These are phyloP conservation scores for Galemys pyrenaicus DNA, from an alignment of 2,113 vertebrate species.

Conservation along the genomic window DNA sequence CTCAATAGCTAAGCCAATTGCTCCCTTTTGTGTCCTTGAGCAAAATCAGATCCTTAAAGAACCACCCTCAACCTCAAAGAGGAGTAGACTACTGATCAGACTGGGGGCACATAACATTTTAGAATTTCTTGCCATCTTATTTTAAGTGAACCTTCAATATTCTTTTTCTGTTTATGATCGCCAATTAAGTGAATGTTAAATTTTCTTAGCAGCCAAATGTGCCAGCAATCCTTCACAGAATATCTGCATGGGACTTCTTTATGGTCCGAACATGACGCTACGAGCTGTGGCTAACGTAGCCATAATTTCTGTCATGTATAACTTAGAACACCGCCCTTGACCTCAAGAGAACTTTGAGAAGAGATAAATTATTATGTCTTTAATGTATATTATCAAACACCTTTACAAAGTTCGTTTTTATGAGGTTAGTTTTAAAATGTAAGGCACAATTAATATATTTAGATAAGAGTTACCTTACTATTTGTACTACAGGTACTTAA, in stretches of 20 bases:
- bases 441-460: neutral
- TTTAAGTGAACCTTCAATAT: neutral
- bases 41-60: slow-evolving; percentile 42
- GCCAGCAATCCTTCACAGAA: neutral
- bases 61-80: neutral
- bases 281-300: neutral
- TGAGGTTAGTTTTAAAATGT: neutral
- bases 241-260: neutral
- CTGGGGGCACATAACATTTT: neutral
- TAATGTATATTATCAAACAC: neutral
- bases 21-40: slow-evolving; percentile 15
- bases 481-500: neutral
- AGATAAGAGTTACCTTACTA: neutral
- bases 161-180: neutral
- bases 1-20: slow-evolving; percentile 5
- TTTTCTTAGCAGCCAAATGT: neutral
- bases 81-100: slow-evolving; percentile 10
- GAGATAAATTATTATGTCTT: neutral
- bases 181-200: neutral
- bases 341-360: neutral
- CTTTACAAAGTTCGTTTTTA: neutral
- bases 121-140: neutral
- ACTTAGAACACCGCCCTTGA: neutral
- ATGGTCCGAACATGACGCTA: neutral
- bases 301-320: neutral